These are phyloP conservation scores for Tribolium castaneum DNA, from an alignment of 1,140 invertebrate genomes.

Conservation along the genomic window DNA sequence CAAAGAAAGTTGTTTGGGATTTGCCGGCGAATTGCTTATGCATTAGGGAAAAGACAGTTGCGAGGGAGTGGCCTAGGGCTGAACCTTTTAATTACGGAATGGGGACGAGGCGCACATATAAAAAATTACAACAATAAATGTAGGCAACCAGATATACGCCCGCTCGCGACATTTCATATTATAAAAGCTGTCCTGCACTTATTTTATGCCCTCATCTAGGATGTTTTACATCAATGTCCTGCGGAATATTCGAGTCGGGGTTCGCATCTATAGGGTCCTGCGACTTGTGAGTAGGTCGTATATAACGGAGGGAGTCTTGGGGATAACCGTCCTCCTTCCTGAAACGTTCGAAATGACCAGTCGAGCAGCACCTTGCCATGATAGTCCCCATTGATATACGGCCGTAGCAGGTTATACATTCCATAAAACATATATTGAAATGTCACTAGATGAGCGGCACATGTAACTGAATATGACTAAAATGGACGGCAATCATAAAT, in stretches of 20 bases:
- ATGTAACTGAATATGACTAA: constrained; percentile 56
- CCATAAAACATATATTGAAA: constrained; percentile 62
- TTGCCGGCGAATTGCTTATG: constrained; percentile 20
- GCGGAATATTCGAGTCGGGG: constrained; percentile 45
- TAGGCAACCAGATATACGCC: constrained; percentile 39
- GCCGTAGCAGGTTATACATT: constrained; percentile 58
- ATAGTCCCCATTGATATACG: constrained; percentile 60
- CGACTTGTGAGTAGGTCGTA: constrained; percentile 48
- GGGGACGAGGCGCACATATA: constrained; percentile 8
- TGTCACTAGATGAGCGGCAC: constrained; percentile 55
- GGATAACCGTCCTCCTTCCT: constrained; percentile 42
- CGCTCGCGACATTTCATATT: constrained; percentile 10
- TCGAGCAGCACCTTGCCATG: constrained; percentile 58
- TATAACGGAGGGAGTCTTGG: constrained; percentile 47
- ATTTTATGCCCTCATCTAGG: constrained; percentile 24
- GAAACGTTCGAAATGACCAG: constrained; percentile 52
- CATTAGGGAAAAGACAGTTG: constrained; percentile 34
- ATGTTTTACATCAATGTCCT: constrained; percentile 45
- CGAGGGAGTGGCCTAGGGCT: constrained; percentile 28
- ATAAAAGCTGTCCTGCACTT: constrained; percentile 19
- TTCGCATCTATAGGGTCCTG: constrained; percentile 58
- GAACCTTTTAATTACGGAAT: constrained; percentile 38
- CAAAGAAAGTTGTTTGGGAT: background rate
- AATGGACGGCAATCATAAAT: constrained; percentile 50
- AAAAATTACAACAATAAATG: constrained; percentile 23